Conservation (phyloP, 2,797 vertebrate species). For the Scomberomorus guttatus region DNA sequence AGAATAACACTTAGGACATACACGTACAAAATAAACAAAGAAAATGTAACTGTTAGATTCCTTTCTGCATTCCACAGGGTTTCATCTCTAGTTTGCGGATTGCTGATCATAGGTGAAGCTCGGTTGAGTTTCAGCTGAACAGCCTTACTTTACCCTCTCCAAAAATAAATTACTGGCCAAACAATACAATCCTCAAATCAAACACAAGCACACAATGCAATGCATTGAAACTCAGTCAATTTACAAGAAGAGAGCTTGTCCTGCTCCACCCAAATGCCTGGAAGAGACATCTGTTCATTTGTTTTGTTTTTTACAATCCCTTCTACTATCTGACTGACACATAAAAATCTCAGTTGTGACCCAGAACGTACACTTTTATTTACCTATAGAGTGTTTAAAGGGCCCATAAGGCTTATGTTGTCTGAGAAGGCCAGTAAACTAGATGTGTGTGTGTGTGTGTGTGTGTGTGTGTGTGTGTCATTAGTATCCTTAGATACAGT, state of each 20-base stretch:
- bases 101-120: conserved; percentile 22
- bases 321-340: background rate
- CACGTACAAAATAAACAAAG: conserved; percentile 24
- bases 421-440: conserved; percentile 2
- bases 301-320: background rate
- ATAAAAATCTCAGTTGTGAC: background rate
- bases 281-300: conserved; percentile 9
- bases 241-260: background rate
- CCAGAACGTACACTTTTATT: background rate
- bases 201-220: conserved; percentile 40
- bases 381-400: conserved; percentile 2
- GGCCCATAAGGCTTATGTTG: background rate
- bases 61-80: conserved; percentile 69
- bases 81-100: conserved; percentile 25
- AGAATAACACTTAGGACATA: background rate
- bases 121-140: conserved; percentile 25
- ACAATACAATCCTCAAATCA: conserved; percentile 46
- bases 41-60: conserved; percentile 58
- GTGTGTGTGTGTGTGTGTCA: conserved; percentile 17
- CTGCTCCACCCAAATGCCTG: conserved; percentile 42
- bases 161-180: conserved; percentile 24
- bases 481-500: conserved; percentile 51
- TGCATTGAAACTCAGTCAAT: conserved; percentile 24
- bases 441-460: conserved; percentile 13
- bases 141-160: background rate